Evolutionary conservation across 2,888 invertebrate species (phyloP).

Genomic region (Alloscopus bannaensis): DNA sequence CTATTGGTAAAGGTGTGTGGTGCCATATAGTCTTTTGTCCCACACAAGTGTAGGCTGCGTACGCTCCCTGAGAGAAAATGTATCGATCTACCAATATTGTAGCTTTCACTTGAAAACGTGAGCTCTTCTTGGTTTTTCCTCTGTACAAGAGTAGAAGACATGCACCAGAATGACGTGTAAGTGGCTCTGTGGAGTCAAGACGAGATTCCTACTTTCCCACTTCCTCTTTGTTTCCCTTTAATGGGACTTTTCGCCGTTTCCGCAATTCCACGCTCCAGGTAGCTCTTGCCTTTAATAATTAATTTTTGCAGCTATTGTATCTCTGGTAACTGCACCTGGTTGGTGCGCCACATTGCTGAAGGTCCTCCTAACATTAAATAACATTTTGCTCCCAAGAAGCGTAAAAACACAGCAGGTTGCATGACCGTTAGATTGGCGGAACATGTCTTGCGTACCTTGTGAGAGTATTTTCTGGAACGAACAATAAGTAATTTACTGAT

Average conservation of each 20-base stretch:
- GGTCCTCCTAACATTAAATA: no score
- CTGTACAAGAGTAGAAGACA: constrained; percentile 1
- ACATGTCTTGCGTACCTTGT: no score
- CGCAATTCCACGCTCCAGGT: constrained; percentile 34
- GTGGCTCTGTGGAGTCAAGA: constrained; percentile 33
- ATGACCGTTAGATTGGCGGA: no score
- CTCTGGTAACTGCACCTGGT: constrained; percentile 22
- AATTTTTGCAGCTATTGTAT: constrained; percentile 47
- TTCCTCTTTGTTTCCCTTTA: constrained; percentile 26
- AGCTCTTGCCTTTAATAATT: constrained; percentile 53
- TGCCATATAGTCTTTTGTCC: no score
- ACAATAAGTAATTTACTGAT: no score
- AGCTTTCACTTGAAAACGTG: constrained; percentile 34
- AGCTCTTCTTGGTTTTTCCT: constrained; percentile 10
- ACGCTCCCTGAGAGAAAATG: constrained; percentile 18
- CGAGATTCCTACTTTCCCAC: constrained; percentile 38
- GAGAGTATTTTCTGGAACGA: no score
- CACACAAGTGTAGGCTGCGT: neutral
- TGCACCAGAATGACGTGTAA: constrained; percentile 30
- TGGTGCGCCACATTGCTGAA: neutral
- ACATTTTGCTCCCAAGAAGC: no score
- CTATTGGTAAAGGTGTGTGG: neutral
- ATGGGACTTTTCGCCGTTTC: constrained; percentile 24
- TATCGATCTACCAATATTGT: constrained; percentile 44
- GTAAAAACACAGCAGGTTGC: no score